Evolutionary conservation across 2,797 vertebrate species (phyloP), one percentile per base, ranked within the genome.

Genomic region (Eutrigla gurnardus): DNA sequence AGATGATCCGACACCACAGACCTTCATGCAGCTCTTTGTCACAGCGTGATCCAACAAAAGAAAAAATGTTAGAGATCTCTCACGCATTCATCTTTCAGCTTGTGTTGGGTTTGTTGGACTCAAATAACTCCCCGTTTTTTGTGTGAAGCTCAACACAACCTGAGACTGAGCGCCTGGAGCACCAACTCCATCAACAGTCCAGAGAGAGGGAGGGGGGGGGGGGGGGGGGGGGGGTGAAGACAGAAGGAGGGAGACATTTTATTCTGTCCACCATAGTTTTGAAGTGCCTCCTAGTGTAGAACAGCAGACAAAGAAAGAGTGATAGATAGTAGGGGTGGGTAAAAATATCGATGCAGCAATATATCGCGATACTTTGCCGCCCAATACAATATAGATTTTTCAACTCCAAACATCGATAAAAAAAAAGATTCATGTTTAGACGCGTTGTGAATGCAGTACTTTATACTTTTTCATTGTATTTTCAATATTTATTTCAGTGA

Each of bases 81-180:
- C 70, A 58, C 68, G 61, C 54, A 54, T 69, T 75, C 70, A 45
- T 67, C 47, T 79, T 71, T 72, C 67, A 50, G 66, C 6, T 65
- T 57, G 6, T 75, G 9, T 57, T 57, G 11, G 49, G 43, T 40
- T 46, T 43, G 15, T 65, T 76, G 80, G 53, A 73, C 60, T 82
- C 73, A 58, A 73, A 66, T 83, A 77, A 77, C 66, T 73, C 46
- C 12, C 4, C 70, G 35, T 64, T 77, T 81, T 83, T 79, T 25
- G 25, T 75, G 73, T 61, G 60, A 70, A 77, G 75, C 76, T 86
- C 78, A 87, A 87, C 25, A 87, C 78, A 86, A 86, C 82, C 75
- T 60, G 77, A 89, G 79, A 89, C 67, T 70, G 65, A 80, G 62
- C 4, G 91, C 91, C 91, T 80, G 80, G 32, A 89, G 92, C 88